phyloP scores from a whole-genome alignment of 1,140 invertebrate species.

The Drosophila ogumai region DNA sequence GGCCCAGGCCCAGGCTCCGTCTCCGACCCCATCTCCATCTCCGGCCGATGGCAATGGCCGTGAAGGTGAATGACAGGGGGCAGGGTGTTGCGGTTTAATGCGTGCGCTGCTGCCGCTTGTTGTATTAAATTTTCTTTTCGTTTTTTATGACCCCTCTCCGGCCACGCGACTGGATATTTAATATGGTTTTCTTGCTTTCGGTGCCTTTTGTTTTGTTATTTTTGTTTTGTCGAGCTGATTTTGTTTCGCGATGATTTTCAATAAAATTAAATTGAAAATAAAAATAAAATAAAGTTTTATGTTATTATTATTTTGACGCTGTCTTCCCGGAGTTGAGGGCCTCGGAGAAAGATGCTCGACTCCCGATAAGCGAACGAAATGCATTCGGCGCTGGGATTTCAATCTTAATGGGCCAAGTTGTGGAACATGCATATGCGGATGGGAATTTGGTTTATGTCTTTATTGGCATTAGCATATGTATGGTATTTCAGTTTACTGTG shows the following conservation, averaged over 20 bases:
- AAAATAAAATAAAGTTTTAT: conserved; percentile 84
- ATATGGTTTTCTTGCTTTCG: conserved; percentile 44
- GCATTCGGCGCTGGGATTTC: conserved; percentile 35
- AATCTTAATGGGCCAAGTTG: conserved; percentile 43
- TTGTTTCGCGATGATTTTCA: conserved; percentile 73
- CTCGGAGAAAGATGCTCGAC: conserved; percentile 43
- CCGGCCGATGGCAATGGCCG: conserved; percentile 59
- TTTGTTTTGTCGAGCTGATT: conserved; percentile 25
- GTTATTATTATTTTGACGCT: conserved; percentile 82
- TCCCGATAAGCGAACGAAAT: conserved; percentile 51
- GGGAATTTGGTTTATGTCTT: conserved; percentile 43
- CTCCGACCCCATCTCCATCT: conserved; percentile 2
- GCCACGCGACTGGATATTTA: conserved; percentile 71
- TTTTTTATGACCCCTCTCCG: conserved; percentile 47
- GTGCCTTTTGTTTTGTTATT: conserved; percentile 10
- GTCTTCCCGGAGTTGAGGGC: conserved; percentile 28
- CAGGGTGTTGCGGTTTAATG: conserved; percentile 67
- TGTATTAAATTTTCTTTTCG: conserved; percentile 74
- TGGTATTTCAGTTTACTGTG: conserved; percentile 15
- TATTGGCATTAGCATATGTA: conserved; percentile 43
- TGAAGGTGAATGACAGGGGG: conserved; percentile 65
- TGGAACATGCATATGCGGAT: conserved; percentile 21
- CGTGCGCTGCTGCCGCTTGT: conserved; percentile 57
- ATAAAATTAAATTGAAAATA: conserved; percentile 84
- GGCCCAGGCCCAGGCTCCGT: neutral